Base-by-base conservation (phyloP, 1,140 invertebrate species). In the Drosophila lini region DNA sequence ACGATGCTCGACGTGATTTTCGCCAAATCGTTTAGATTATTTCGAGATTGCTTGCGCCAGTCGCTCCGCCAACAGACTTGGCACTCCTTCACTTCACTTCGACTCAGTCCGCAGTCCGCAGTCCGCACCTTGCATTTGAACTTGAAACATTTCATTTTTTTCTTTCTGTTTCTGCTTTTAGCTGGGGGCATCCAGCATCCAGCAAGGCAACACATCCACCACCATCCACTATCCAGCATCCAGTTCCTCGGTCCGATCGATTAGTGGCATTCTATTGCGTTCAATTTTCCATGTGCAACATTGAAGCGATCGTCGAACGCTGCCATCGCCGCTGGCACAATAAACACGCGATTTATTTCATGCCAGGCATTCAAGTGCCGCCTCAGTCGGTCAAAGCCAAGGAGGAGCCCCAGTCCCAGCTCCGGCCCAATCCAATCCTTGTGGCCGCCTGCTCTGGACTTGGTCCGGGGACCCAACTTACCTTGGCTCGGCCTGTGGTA, bases 301-400 rank as follows among this genome's bases (percentile, higher is more conserved):
- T 78, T 80, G 80, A 80, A 67, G 76, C 79, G 74, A 85, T 81
- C 82, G 60, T 78, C 57, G 74, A 70, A 48, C 57, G 57, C 58
- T 68, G 63, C 67, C 67, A 57, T 78, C 59, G 83, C 84, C 84
- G 69, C 74, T 89, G 84, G 84, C 84, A 89, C 84, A 89, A 89
- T 89, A 89, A 89, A 89, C 84, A 89, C 84, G 84, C 84, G 84
- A 89, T 89, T 89, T 89, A 89, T 89, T 89, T 89, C 84, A 89
- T 88, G 84, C 84, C 85, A 63, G 79, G 84, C 84, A 89, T 89
- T 84, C 84, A 89, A 89, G 84, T 89, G 77, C 77, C 74, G 84
- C 84, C 84, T 78, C 83, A 86, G 76, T 86, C 80, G 83, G 82
- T 86, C 82, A 88, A 76, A 76, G 83, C 63, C 70, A 73, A 88